Evolutionary conservation across 1,140 invertebrate genomes (phyloP), one percentile per base, ranked within the genome.

Genomic region (Penaeus japonicus): DNA sequence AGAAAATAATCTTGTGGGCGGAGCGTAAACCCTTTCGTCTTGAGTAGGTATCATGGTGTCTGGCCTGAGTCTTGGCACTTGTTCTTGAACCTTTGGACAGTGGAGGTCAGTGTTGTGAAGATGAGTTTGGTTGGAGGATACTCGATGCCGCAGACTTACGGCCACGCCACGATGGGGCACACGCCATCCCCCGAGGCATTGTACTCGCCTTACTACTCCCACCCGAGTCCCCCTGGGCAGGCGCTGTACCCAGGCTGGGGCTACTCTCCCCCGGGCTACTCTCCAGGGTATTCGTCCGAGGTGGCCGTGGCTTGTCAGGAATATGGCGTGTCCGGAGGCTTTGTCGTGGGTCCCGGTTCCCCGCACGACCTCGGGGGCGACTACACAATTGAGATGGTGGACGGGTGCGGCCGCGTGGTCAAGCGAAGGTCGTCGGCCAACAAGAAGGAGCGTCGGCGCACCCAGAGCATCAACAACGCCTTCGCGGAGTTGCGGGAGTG

Each of bases 391-490:
- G 70, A 73, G 30, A 73, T 88, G 39, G 65, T 83, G 39, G 87
- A 88, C 62, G 80, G 39, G 15, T 88, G 84, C 62, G 82, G 80
- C 4, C 77, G 84, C 20, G 83, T 86, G 5, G 90, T 82, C 78
- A 89, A 83, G 35, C 89, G 84, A 27, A 88, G 85, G 84, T 75
- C 78, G n/a, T 90, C 88, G 3, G 96, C 97, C 39, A 99, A 99
- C 92, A 98, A 97, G 93, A 99, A 99, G 92, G 98, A 99, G 92
- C 93, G 98, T 62, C 93, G 97, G 91, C 91, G 94, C 84, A 99
- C 98, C 0, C 96, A 97, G 92, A 98, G 96, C 90, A 98, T 99
- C 90, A 99, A 99, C 93, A 97, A 96, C 87, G 98, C 98, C 0
- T 99, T 99, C 92, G 95, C 97, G 0, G 96, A 97, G 91, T 93